Evolutionary conservation across 1,140 invertebrate species (phyloP).

Genomic region (Drosophila persimilis): DNA sequence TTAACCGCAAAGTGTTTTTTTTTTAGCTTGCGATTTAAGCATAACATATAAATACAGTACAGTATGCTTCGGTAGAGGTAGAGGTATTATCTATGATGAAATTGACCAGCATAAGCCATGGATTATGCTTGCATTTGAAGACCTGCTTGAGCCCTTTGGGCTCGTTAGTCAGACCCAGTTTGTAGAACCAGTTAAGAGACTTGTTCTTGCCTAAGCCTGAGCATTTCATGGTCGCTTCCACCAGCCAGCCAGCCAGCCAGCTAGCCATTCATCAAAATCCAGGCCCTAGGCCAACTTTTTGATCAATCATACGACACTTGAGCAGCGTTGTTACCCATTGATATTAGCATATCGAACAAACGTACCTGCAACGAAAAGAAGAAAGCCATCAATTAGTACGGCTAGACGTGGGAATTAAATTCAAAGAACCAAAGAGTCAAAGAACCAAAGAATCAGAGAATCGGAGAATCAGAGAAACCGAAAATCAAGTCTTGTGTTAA

Average conservation of each 20-base stretch:
- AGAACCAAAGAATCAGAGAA: neutral
- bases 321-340: neutral
- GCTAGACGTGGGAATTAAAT: slow-evolving; percentile 46
- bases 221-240: neutral
- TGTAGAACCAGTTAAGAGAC: neutral
- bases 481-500: slow-evolving; percentile 46
- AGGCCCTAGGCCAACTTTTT: slow-evolving; percentile 53
- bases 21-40: too few species aligned
- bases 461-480: neutral
- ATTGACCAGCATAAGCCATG: too few species aligned
- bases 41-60: too few species aligned
- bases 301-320: slow-evolving; percentile 55
- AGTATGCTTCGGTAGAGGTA: too few species aligned
- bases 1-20: slow-evolving; percentile 49
- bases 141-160: too few species aligned
- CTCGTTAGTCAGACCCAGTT: neutral
- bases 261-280: slow-evolving; percentile 59
- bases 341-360: slow-evolving; percentile 59
- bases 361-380: slow-evolving; percentile 49
- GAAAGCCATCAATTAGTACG: slow-evolving; percentile 48
- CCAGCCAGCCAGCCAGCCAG: slow-evolving; percentile 33
- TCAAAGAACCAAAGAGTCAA: slow-evolving; percentile 13
- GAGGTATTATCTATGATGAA: too few species aligned
- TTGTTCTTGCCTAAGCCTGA: slow-evolving; percentile 18
- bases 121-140: too few species aligned